Percentiles rank a stretch among this genome's conserved stretches.
Evolutionary conservation across 2,888 invertebrate species (phyloP).

Genomic region (Synanthedon formicaeformis): DNA sequence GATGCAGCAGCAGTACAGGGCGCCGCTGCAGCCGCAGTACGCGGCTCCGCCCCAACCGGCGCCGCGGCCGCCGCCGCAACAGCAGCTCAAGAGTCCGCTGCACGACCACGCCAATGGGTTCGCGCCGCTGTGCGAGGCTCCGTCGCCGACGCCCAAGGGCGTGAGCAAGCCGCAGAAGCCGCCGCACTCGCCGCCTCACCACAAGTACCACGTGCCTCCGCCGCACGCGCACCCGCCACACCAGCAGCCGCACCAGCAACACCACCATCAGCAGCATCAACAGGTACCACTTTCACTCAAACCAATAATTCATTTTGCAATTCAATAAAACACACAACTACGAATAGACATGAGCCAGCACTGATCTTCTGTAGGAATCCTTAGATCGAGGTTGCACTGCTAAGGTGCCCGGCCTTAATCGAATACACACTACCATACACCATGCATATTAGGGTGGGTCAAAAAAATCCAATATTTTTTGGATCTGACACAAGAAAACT

Average conservation of each 20-base stretch:
- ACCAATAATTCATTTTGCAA: too few relatives aligned
- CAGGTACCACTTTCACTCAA: constrained; percentile 8
- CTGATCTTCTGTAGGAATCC: too few relatives aligned
- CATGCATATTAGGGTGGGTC: too few relatives aligned
- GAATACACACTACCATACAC: too few relatives aligned
- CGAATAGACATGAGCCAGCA: too few relatives aligned
- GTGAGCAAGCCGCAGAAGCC: constrained; percentile 44
- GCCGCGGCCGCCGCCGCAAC: constrained; percentile 48
- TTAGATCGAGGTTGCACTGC: too few relatives aligned
- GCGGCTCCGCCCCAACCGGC: constrained; percentile 42
- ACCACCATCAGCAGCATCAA: constrained; percentile 51
- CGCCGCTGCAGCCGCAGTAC: constrained; percentile 58
- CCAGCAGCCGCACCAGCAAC: constrained; percentile 53
- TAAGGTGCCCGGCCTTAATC: too few relatives aligned
- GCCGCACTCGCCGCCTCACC: constrained; percentile 61
- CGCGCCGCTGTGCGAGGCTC: constrained; percentile 73
- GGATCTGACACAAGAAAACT: too few relatives aligned
- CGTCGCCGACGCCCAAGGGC: constrained; percentile 66
- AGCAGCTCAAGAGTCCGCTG: constrained; percentile 72
- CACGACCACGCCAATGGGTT: constrained; percentile 65
- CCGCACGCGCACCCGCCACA: constrained; percentile 40
- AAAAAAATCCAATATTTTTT: too few relatives aligned
- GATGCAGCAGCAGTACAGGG: constrained; percentile 65
- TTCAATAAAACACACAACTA: too few relatives aligned
- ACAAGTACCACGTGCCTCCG: constrained; percentile 61